phyloP scores from a whole-genome alignment of 2,797 vertebrate genomes.

The Brachymystax lenok region DNA sequence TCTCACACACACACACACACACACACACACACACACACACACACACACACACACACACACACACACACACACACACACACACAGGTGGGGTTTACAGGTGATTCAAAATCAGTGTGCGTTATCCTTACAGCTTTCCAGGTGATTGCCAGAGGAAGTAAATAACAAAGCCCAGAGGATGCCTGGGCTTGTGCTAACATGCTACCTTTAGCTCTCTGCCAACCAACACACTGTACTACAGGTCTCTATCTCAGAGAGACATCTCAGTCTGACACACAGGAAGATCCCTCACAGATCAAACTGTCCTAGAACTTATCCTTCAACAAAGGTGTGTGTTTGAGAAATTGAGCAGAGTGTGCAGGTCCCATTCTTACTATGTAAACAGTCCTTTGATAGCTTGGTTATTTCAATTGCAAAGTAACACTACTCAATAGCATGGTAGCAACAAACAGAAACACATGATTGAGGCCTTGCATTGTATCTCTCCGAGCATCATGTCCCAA shows the following conservation, averaged over 20 bases:
- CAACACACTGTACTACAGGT: background rate
- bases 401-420: background rate
- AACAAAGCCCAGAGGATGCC: background rate
- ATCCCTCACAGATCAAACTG: background rate
- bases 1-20: too few species aligned
- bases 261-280: background rate
- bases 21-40: too few species aligned
- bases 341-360: background rate
- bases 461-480: background rate
- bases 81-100: background rate
- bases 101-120: background rate
- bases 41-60: too few species aligned
- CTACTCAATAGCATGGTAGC: background rate
- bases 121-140: conserved; percentile 7
- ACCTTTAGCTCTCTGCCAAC: conserved; percentile 7
- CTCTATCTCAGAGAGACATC: background rate
- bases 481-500: background rate
- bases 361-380: background rate
- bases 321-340: background rate
- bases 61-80: too few species aligned
- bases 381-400: background rate
- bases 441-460: background rate
- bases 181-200: conserved; percentile 24
- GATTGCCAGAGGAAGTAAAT: conserved; percentile 13
- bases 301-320: background rate